Base-by-base conservation (phyloP, 2,888 invertebrate genomes). In the Cynaeus angustus region DNA sequence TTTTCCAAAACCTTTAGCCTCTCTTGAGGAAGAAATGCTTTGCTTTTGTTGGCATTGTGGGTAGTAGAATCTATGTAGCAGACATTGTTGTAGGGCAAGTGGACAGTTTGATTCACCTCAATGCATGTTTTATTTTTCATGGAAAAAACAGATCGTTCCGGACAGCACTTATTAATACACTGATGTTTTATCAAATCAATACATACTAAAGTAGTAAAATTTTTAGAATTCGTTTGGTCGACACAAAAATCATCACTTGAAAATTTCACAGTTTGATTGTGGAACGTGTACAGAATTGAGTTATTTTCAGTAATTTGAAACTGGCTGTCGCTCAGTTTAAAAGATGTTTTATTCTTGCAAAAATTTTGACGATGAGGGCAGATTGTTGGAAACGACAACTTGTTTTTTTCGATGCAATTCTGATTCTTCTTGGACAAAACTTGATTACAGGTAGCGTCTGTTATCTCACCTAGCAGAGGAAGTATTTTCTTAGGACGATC, bases 111-210 rank as follows among this genome's bases (percentile, higher is more conserved):
- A 14, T 59, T 46, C 30, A 43, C 12, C 5, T 26, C 2, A 10
- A 43, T 10, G n/a, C 62, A 62, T 13, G 33, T 10, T 62, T 8
- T 38, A 14, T 26, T 62, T 1, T 16, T 21, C 4, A 33, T 21
- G 1, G 50, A 50, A 21, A 48, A 21, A 41, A 38, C 7, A 7
- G 50, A 48, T 9, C 21, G n/a, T n/a, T 48, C 33, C 1, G 38
- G 38, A 50, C 62, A 62, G n/a, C 62, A 62, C 26, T 62, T 62
- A 7, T n/a, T 37, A 7, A 62, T 21, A 14, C 62, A 50, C 5
- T 16, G 3, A 6, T 8, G 3, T 46, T 46, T 46, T 16, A 8
- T 3, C 13, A 8, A 14, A 26, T 28, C 48, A 26, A 55, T 10
- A 10, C 55, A 55, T 38, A 41, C 55, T 8, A 21, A 10, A 10